Evolutionary conservation across 2,113 vertebrate genomes (phyloP), one percentile per base, ranked within the genome.

Genomic region (Shinisaurus crocodilurus): DNA sequence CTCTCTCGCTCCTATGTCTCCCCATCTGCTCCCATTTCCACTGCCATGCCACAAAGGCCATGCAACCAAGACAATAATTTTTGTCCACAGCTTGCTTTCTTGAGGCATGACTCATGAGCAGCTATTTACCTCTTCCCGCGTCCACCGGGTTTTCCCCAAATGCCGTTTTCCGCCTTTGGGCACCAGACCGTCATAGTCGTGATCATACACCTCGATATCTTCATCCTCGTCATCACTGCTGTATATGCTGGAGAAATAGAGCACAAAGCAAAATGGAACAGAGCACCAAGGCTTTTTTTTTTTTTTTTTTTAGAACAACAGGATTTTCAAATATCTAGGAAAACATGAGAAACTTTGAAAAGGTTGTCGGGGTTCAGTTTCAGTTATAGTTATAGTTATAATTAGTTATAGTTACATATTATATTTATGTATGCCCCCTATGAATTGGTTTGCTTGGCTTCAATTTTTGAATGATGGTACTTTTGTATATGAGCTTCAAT

Each of bases 181-280:
- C 93, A 99, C 92, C 15, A 99, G 96, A 69, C 99, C 98, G 76
- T 99, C 99, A 4, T 99, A 99, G 95, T 99, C 99, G 0, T 99
- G 99, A 93, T 99, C 99, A 50, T 99, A 99, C 97, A 99, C 97
- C 96, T 99, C 99, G 76, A 98, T 96, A 94, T 99, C 99, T 45
- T 99, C 99, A 3, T 99, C 99, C 54, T 99, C 99, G 80, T 99
- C 99, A 77, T 99, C 99, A 34, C 99, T 99, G 86, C 99, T 99
- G 96, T 99, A 99, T 97, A 99, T 98, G 97, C 99, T 99, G 96
- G 83, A 95, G 91, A 95, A 93, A n/a, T 75, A 96, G n/a, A 95
- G 82, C 87, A 95, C 4, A 93, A 88, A 0, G 9, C 93, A 89
- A 96, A n/a, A 83, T 34, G 91, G 90, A 90, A 88, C 27, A 88